Conservation (phyloP, 1,140 invertebrate genomes). For the Drosophila quadrilineata region DNA sequence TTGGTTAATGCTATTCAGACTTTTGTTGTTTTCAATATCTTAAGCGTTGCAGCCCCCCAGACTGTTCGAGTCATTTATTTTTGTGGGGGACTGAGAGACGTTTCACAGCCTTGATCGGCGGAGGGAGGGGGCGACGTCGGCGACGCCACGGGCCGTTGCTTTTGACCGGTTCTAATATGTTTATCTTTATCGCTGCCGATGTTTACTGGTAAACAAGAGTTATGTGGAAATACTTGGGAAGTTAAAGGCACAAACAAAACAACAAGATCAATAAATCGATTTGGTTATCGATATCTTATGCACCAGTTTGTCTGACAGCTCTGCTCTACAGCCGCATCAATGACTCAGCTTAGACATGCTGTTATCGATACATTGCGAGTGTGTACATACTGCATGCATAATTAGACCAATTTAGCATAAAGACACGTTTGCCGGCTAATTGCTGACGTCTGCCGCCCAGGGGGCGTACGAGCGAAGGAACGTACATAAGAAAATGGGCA, state of each 20-base stretch:
- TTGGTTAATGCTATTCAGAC: slow-evolving; percentile 7
- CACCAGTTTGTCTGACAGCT: too few relatives aligned
- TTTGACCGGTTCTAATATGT: slow-evolving; percentile 49
- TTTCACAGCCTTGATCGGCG: slow-evolving; percentile 56
- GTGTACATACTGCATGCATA: not conserved
- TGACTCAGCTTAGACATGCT: slow-evolving; percentile 39
- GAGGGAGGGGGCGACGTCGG: too few relatives aligned
- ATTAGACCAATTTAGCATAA: slow-evolving; percentile 45
- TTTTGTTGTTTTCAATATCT: slow-evolving; percentile 32
- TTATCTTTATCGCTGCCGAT: slow-evolving; percentile 53
- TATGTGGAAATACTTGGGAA: slow-evolving; percentile 33
- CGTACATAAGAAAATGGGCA: too few relatives aligned
- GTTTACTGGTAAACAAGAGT: slow-evolving; percentile 66
- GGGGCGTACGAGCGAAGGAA: too few relatives aligned
- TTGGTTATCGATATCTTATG: slow-evolving; percentile 16
- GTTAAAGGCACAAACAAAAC: slow-evolving; percentile 19
- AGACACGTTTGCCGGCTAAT: slow-evolving; percentile 59
- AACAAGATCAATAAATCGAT: slow-evolving; percentile 21
- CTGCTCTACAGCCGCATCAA: not conserved
- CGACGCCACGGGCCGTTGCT: too few relatives aligned
- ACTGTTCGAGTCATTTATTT: slow-evolving; percentile 25
- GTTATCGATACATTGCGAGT: not conserved
- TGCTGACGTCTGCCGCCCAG: too few relatives aligned
- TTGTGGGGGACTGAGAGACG: slow-evolving; percentile 8
- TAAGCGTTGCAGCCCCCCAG: slow-evolving; percentile 42